These are phyloP conservation scores for Cryptophagus acutangulus DNA, from an alignment of 2,888 invertebrate genomes.

Conservation along the genomic window DNA sequence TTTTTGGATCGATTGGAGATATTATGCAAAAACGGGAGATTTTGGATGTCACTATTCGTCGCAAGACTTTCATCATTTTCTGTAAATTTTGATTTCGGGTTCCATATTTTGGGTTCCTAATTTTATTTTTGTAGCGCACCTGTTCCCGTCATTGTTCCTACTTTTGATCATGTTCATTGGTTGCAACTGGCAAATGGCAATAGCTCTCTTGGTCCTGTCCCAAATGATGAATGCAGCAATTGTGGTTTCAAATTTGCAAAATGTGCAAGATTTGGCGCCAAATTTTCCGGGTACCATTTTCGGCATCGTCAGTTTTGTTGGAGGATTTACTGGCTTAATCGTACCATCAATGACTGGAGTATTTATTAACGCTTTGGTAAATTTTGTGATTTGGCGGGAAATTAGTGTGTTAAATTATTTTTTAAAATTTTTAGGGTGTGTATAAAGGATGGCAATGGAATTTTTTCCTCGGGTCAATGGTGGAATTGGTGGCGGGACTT, in stretches of 20 bases:
- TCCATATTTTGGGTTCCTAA: not conserved
- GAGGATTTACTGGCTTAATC: not conserved
- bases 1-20: not conserved
- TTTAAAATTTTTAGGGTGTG: slow-evolving; percentile 36
- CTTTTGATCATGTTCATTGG: not conserved
- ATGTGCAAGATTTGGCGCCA: not conserved
- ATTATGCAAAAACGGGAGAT: not conserved
- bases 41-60: not conserved
- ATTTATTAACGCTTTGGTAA: too few species aligned
- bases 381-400: slow-evolving; percentile 8
- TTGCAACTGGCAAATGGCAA: slow-evolving; percentile 41
- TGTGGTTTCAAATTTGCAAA: not conserved
- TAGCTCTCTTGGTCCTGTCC: not conserved
- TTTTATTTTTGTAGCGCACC: not conserved
- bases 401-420: not conserved
- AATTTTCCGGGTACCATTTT: not conserved
- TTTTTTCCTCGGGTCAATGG: slow-evolving; percentile 43
- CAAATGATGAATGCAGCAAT: not conserved
- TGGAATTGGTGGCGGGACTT: slow-evolving; percentile 40
- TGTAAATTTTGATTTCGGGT: not conserved
- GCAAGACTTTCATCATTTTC: not conserved
- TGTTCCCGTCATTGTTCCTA: not conserved
- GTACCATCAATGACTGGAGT: too few species aligned
- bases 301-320: not conserved
- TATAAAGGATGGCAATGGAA: slow-evolving; percentile 43